Evolutionary conservation across 2,888 invertebrate genomes (phyloP), one percentile per base, ranked within the genome.

Genomic region (Spilosoma lubricipeda): DNA sequence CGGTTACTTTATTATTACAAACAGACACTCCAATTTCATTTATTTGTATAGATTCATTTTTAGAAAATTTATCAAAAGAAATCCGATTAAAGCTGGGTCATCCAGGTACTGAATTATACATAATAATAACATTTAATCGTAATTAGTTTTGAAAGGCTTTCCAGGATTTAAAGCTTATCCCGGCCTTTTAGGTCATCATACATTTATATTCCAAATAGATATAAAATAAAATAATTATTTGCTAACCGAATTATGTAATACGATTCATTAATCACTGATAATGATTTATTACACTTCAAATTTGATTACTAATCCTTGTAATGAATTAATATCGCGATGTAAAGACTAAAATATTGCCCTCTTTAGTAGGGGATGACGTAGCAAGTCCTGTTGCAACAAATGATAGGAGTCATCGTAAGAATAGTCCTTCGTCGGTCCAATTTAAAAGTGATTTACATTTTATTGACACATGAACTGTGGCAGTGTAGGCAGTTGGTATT

Each of bases 271-370:
- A 82, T 82, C 74, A 80, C 63, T 73, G 63, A 73, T 67, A 68
- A 52, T 64, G 72, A 79, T 76, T 80, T 72, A 77, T 81, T 73
- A 75, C n/a, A 18, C 48, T 75, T 72, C 67, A 77, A 67, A 76
- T 80, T 59, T 80, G 73, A 81, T 79, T 77, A 83, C 76, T 77
- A 82, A 84, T 82, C 56, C 48, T 70, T 52, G 74, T 76, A 78
- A 82, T 82, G 80, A 82, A 82, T 82, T 81, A 71, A 75, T 79
- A 72, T 75, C 56, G 74, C 66, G 70, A 63, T 81, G 72, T 77
- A 42, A 81, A 77, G 77, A 76, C 67, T 81, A 74, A 79, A 83
- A 82, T 82, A 83, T 80, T 70, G 18, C 63, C 63, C 63, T 63
- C 27, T 71, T 73, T 77, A 74, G 75, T 80, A 74, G 23, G 18